These are phyloP conservation scores for Eulemur rubriventer DNA, from an alignment of 2,797 vertebrate species.

Conservation along the genomic window DNA sequence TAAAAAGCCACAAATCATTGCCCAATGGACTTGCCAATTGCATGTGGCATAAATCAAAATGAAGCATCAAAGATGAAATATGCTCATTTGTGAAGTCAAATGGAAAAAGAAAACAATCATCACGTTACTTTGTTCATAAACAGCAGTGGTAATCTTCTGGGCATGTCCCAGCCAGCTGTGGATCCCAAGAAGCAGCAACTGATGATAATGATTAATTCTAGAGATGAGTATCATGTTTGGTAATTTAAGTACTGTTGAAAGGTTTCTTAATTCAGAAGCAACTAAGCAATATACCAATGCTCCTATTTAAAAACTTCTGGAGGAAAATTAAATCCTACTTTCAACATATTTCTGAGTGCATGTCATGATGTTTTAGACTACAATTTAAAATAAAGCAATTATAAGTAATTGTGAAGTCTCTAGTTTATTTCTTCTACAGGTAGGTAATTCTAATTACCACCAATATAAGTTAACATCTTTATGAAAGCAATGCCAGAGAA, in stretches of 20 bases:
- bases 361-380: background rate
- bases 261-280: constrained; percentile 23
- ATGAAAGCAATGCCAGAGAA: constrained; percentile 35
- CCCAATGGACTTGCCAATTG: constrained; percentile 43
- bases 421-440: background rate
- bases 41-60: constrained; percentile 34
- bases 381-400: background rate
- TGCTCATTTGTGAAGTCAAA: constrained; percentile 19
- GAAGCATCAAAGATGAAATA: constrained; percentile 48
- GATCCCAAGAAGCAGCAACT: constrained; percentile 47
- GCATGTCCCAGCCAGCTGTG: constrained; percentile 24
- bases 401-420: constrained; percentile 15
- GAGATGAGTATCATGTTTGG: constrained; percentile 39
- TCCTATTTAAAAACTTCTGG: constrained; percentile 43
- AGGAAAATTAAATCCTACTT: constrained; percentile 33
- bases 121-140: background rate
- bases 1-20: constrained; percentile 63
- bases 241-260: constrained; percentile 64
- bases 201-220: constrained; percentile 54
- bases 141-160: background rate
- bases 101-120: background rate
- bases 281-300: constrained; percentile 37
- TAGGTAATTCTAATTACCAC: constrained; percentile 15
- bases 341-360: background rate
- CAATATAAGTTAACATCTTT: background rate